Evolutionary conservation across 1,140 invertebrate species (phyloP).

Genomic region (Orchestia grillus): DNA sequence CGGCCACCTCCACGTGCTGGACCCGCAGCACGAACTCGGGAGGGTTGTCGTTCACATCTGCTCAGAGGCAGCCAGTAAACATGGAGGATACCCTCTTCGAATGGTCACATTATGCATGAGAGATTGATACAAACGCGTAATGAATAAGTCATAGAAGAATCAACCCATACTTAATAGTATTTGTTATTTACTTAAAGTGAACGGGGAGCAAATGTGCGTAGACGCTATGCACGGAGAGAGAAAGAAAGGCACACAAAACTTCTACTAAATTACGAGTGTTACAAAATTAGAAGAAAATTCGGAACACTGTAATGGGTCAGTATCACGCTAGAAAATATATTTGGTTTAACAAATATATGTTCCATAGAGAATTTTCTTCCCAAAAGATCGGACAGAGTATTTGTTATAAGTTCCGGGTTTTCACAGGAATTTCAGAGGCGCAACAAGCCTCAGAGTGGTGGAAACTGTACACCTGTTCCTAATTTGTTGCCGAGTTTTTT

Average conservation of each 20-base stretch:
- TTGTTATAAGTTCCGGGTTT: neutral
- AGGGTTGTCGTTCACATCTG: slow-evolving; percentile 93
- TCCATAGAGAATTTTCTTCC: neutral
- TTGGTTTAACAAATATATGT: neutral
- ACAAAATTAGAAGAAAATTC: too few species aligned
- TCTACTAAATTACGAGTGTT: too few species aligned
- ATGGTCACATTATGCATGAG: neutral
- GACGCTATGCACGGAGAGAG: neutral
- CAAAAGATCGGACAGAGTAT: neutral
- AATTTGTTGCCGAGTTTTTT: neutral
- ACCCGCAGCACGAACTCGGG: slow-evolving; percentile 86
- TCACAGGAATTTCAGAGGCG: neutral
- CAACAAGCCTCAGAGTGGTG: neutral
- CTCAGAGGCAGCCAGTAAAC: neutral
- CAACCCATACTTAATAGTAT: neutral
- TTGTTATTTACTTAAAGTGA: neutral
- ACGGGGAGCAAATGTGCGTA: neutral
- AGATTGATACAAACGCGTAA: neutral
- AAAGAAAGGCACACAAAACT: too few species aligned
- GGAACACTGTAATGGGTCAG: neutral
- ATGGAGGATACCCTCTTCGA: neutral
- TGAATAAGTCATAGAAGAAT: too few species aligned
- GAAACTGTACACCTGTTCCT: neutral
- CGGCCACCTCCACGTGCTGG: slow-evolving; percentile 82
- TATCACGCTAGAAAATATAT: neutral